Conservation (phyloP, 2,888 invertebrate species). For the Sisyra nigra region DNA sequence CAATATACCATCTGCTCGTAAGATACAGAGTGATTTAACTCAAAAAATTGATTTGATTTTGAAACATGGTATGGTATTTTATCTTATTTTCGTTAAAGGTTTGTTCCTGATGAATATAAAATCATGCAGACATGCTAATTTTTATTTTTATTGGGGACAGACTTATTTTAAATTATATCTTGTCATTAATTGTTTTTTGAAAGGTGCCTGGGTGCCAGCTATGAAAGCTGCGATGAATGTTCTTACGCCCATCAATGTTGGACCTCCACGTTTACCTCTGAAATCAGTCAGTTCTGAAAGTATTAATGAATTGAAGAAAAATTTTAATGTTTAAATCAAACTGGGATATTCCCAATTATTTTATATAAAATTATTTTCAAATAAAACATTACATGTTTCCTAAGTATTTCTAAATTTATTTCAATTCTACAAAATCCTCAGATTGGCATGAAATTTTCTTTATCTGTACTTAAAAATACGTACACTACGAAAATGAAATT, state of each 20-base stretch:
- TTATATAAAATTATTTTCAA: too few relatives aligned
- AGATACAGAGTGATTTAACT: conserved; percentile 31
- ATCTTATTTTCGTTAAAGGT: not conserved
- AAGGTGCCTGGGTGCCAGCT: conserved; percentile 49
- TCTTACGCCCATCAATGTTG: conserved; percentile 40
- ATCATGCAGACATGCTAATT: conserved; percentile 1
- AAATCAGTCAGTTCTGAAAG: conserved; percentile 24
- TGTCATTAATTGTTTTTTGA: conserved; percentile 11
- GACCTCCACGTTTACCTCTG: conserved; percentile 42
- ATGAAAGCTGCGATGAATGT: conserved; percentile 55
- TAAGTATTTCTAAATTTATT: too few relatives aligned
- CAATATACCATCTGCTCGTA: conserved; percentile 29
- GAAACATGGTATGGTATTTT: conserved; percentile 23
- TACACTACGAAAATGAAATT: too few relatives aligned
- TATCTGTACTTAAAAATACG: too few relatives aligned
- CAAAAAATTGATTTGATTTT: conserved; percentile 21
- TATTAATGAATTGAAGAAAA: conserved; percentile 4
- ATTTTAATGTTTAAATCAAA: not conserved
- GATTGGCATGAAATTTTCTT: too few relatives aligned
- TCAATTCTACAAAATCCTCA: too few relatives aligned
- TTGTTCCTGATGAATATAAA: too few relatives aligned
- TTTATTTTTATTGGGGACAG: conserved; percentile 6
- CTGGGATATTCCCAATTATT: too few relatives aligned
- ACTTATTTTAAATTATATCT: conserved; percentile 9
- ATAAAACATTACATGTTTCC: too few relatives aligned